A percentile compares a stretch with the other conserved stretches of the same genome.
Conservation (phyloP, 2,113 vertebrate species). For the Cynoglossus semilaevis region DNA sequence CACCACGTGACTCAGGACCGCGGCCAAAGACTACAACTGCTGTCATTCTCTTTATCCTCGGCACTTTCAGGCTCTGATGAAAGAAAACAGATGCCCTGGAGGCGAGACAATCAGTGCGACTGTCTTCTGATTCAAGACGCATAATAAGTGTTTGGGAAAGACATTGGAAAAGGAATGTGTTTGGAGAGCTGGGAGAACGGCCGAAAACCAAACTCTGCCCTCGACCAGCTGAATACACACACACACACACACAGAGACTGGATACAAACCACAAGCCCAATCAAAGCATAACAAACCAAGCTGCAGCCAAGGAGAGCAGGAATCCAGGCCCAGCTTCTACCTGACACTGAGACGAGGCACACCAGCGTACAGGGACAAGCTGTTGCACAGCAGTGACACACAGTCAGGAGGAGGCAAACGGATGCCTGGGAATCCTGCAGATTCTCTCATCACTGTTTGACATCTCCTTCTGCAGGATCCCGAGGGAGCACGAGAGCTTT, state of each 20-base stretch:
- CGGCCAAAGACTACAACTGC: constrained; percentile 47
- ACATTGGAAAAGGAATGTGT: constrained; percentile 49
- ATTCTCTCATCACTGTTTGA: constrained; percentile 14
- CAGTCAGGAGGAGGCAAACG: constrained; percentile 16
- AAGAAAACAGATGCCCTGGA: constrained; percentile 55
- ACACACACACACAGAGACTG: constrained; percentile 14
- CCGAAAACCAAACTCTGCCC: constrained; percentile 39
- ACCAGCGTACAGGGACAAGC: not conserved
- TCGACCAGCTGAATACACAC: constrained; percentile 39
- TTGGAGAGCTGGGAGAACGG: constrained; percentile 30
- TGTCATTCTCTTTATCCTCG: constrained; percentile 23
- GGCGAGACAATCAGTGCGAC: constrained; percentile 28
- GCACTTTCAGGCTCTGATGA: constrained; percentile 38
- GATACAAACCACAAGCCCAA: constrained; percentile 18
- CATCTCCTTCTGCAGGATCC: constrained; percentile 34
- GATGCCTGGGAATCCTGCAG: not conserved
- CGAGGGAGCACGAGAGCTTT: constrained; percentile 31
- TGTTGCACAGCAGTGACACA: constrained; percentile 12
- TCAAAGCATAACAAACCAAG: constrained; percentile 23
- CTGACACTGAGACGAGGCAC: constrained; percentile 16
- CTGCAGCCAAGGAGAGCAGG: constrained; percentile 18
- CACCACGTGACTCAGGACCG: constrained; percentile 22
- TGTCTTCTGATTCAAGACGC: constrained; percentile 39
- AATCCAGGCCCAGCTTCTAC: constrained; percentile 30
- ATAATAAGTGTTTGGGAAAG: constrained; percentile 55